Evolutionary conservation across 2,797 vertebrate genomes (phyloP).

Genomic region (Danio albolineatus): DNA sequence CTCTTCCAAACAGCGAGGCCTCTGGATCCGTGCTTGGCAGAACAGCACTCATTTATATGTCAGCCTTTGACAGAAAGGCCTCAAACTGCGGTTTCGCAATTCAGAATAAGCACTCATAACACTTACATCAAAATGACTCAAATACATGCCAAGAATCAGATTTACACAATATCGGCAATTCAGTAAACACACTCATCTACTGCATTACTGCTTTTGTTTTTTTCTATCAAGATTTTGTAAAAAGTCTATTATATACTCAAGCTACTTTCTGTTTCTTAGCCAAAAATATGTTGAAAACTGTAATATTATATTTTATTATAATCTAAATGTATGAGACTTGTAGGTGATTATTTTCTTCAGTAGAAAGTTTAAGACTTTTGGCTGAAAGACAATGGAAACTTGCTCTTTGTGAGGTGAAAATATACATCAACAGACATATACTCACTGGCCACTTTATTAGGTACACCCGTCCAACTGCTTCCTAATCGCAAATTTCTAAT

Average conservation of each 20-base stretch:
- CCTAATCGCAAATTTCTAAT: too few species aligned
- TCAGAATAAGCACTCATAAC: constrained; percentile 36
- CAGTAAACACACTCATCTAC: background rate
- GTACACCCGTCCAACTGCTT: too few species aligned
- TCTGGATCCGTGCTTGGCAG: constrained; percentile 45
- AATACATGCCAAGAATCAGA: background rate
- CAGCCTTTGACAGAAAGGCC: constrained; percentile 34
- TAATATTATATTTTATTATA: too few species aligned
- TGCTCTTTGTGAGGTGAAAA: too few species aligned
- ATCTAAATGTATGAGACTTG: too few species aligned
- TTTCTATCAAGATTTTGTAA: background rate
- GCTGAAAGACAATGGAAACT: too few species aligned
- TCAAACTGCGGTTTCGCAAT: constrained; percentile 27
- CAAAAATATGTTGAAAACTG: too few species aligned
- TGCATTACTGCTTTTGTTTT: background rate
- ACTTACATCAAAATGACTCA: constrained; percentile 7
- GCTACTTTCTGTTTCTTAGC: background rate
- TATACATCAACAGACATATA: too few species aligned
- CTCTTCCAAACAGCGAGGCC: constrained; percentile 23
- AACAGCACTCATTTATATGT: constrained; percentile 55
- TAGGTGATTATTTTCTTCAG: too few species aligned
- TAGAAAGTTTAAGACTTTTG: too few species aligned
- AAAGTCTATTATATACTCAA: background rate
- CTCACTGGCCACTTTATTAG: too few species aligned
- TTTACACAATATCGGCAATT: background rate